Evolutionary conservation across 2,888 invertebrate genomes (phyloP), one percentile per base, ranked within the genome.

Genomic region (Atrina japonica): DNA sequence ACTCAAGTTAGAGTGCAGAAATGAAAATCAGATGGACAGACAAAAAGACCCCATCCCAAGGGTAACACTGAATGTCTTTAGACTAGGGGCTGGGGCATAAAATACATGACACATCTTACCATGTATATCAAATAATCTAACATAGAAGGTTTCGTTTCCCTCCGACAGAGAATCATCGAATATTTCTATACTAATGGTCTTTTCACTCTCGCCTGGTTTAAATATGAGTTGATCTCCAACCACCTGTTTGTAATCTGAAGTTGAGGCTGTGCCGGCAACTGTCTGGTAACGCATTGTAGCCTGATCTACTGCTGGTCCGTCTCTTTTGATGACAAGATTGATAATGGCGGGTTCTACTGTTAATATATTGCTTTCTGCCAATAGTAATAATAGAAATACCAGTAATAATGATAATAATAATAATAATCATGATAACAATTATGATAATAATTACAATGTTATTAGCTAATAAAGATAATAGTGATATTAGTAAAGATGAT

Each of bases 51-150:
- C 6, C 35, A 35, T 35, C 6, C 5, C 35, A 35, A 35, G 6
- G 35, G 11, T 35, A 35, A 35, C 35, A 35, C 35, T 35, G 35
- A 35, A 35, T 35, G 11, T 11, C 35, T 35, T 5, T 11, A 7
- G 35, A 35, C 35, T 7, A 35, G 11, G 35, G 35, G 35, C 11
- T 35, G 11, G 35, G 35, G 35, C 35, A 35, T 35, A 7, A 7
- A 5, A 35, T 35, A 25, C 16, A 41, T 45, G 47, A 25, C 3
- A 2, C 9, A 11, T 30, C 30, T 18, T 73, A 89, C 90, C 89
- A 71, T 81, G 74, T 27, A 87, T 77, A 66, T 89, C 85, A 76
- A 81, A 90, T 18, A 90, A 75, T 52, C 87, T 83, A 9, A 90
- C 69, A 68, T 69, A 81, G 69, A 89, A 89, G 0, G 76, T 80